phyloP scores from a whole-genome alignment of 1,140 invertebrate genomes.

The Odontomachus brunneus region DNA sequence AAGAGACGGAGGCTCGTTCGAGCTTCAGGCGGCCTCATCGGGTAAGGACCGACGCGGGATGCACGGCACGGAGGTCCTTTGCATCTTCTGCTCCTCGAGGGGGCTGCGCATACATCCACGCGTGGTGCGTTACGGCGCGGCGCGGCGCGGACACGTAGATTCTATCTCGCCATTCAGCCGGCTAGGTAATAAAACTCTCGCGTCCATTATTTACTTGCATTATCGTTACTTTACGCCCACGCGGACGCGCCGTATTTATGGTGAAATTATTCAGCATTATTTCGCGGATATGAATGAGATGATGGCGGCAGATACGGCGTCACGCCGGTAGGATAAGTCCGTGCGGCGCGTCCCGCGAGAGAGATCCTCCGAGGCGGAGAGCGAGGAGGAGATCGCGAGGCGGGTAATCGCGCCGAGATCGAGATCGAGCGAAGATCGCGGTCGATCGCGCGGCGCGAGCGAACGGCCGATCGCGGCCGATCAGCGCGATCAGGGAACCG shows the following conservation, averaged over 20 bases:
- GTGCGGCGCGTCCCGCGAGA: not conserved
- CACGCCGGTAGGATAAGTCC: constrained; percentile 47
- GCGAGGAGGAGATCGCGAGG: not conserved
- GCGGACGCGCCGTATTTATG: constrained; percentile 81
- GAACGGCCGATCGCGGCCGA: not conserved
- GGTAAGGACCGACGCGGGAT: no score
- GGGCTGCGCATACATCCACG: constrained; percentile 48
- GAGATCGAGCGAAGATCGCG: not conserved
- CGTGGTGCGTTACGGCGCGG: not conserved
- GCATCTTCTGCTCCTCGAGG: constrained; percentile 51
- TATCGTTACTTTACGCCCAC: constrained; percentile 85
- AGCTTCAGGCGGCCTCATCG: not conserved
- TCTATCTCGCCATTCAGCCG: constrained; percentile 83
- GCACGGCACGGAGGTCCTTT: constrained; percentile 32
- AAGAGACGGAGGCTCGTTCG: not conserved
- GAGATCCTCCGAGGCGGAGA: not conserved
- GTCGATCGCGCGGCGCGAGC: not conserved
- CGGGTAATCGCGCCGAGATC: not conserved
- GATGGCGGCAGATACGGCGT: constrained; percentile 64
- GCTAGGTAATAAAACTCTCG: constrained; percentile 83
- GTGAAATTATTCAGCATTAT: constrained; percentile 84
- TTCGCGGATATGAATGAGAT: constrained; percentile 82
- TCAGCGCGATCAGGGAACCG: not conserved
- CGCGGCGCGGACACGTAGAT: constrained; percentile 78
- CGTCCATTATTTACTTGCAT: constrained; percentile 85